These are phyloP conservation scores for Thera obeliscata DNA, from an alignment of 2,888 invertebrate species.

Conservation along the genomic window DNA sequence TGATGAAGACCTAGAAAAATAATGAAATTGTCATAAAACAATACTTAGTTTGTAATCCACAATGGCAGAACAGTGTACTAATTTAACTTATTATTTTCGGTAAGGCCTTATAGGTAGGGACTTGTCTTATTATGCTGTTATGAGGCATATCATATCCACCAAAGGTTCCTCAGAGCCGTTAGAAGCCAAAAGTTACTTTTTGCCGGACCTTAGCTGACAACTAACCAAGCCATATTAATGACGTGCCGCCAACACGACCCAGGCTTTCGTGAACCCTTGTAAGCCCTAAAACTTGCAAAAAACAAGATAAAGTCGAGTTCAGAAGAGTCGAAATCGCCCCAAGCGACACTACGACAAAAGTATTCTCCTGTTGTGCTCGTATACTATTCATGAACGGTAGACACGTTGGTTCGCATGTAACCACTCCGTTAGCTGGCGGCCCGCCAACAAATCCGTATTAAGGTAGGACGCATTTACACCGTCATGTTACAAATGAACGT, in stretches of 20 bases:
- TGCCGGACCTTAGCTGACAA: not conserved
- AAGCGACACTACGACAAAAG: conserved; percentile 33
- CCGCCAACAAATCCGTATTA: conserved; percentile 67
- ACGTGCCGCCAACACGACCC: conserved; percentile 16
- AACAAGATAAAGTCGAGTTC: conserved; percentile 34
- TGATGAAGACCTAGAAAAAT: no score
- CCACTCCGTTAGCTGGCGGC: conserved; percentile 60
- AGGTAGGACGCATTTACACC: conserved; percentile 53
- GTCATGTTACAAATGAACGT: conserved; percentile 39
- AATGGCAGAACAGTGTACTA: no score
- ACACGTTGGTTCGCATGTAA: conserved; percentile 46
- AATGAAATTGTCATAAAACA: no score
- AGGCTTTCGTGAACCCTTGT: conserved; percentile 15
- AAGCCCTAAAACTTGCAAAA: conserved; percentile 29
- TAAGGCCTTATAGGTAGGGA: no score
- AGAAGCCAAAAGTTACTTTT: not conserved
- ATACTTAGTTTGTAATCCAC: no score
- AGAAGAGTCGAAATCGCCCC: conserved; percentile 33
- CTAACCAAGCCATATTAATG: conserved; percentile 21
- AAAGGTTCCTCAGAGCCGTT: no score
- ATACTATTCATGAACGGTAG: conserved; percentile 54
- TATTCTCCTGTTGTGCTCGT: conserved; percentile 30
- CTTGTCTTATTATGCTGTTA: no score
- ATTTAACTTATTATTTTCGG: no score
- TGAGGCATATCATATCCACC: no score